Conservation (phyloP, 2,888 invertebrate species). For the Pachymerium ferrugineum region DNA sequence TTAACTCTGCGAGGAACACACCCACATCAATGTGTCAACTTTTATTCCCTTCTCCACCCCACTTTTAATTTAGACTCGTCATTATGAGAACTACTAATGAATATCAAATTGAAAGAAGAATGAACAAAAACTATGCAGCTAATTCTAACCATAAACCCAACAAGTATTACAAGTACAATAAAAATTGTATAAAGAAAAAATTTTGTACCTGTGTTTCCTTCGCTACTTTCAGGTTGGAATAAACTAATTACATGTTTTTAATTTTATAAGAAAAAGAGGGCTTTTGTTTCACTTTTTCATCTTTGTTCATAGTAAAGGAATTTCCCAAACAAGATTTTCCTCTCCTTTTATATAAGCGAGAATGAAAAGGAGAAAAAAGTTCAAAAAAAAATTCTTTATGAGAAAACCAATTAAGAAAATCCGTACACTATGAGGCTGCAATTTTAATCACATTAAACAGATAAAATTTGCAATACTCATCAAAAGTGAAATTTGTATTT, state of each 20-base stretch:
- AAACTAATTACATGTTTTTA: not conserved
- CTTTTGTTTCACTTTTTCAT: not conserved
- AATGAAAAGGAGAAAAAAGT: not conserved
- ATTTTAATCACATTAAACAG: not conserved
- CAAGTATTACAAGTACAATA: not conserved
- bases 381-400: not conserved
- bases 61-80: constrained; percentile 22
- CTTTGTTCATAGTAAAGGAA: not conserved
- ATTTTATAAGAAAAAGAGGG: not conserved
- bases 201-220: not conserved
- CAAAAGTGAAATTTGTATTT: not conserved
- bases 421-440: not conserved
- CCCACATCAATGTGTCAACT: constrained; percentile 20
- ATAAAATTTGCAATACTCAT: constrained; percentile 2
- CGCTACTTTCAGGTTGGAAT: not conserved
- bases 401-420: constrained; percentile 4
- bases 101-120: not conserved
- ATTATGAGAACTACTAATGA: constrained; percentile 14
- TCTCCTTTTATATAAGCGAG: not conserved
- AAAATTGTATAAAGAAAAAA: not conserved
- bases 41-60: constrained; percentile 25
- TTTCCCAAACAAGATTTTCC: not conserved
- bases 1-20: constrained; percentile 9
- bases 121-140: not conserved
- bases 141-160: not conserved